These are phyloP conservation scores for Ectropis grisescens DNA, from an alignment of 1,140 invertebrate species.

Conservation along the genomic window DNA sequence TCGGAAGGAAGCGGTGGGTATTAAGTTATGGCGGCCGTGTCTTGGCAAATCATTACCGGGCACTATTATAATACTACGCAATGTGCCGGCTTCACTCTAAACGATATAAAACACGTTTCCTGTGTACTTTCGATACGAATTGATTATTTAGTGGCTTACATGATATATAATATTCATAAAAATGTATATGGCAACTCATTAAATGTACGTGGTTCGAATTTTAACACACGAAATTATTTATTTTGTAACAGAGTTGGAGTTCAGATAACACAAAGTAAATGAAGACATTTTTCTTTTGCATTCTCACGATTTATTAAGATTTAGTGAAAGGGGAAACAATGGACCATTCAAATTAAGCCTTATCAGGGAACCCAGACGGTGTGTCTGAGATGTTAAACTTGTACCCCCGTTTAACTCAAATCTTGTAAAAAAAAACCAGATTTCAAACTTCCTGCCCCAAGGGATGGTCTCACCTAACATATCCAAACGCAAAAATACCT, in stretches of 20 bases:
- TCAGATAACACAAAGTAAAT: too few species aligned
- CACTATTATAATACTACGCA: slow-evolving; percentile 12
- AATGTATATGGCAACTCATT: slow-evolving; percentile 21
- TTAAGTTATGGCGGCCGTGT: slow-evolving; percentile 39
- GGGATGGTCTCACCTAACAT: slow-evolving; percentile 30
- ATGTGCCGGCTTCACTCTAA: too few species aligned
- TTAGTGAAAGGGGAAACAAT: too few species aligned
- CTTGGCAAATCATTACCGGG: slow-evolving; percentile 47
- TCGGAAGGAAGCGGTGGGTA: slow-evolving; percentile 62
- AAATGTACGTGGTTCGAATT: slow-evolving; percentile 19
- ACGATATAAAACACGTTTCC: too few species aligned
- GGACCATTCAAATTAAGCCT: slow-evolving; percentile 38
- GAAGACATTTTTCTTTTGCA: too few species aligned
- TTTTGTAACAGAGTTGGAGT: too few species aligned
- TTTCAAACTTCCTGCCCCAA: slow-evolving; percentile 60
- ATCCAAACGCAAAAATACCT: slow-evolving; percentile 30
- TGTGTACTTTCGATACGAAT: too few species aligned
- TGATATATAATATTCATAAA: slow-evolving; percentile 33
- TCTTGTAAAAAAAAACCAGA: slow-evolving; percentile 59
- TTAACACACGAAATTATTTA: too few species aligned
- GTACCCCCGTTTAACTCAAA: slow-evolving; percentile 50
- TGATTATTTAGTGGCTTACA: slow-evolving; percentile 37
- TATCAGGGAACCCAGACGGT: slow-evolving; percentile 36
- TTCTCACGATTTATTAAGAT: too few species aligned
- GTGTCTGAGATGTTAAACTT: slow-evolving; percentile 44